These are phyloP conservation scores for Megaceryle torquata DNA, from an alignment of 2,113 vertebrate genomes.

Conservation along the genomic window DNA sequence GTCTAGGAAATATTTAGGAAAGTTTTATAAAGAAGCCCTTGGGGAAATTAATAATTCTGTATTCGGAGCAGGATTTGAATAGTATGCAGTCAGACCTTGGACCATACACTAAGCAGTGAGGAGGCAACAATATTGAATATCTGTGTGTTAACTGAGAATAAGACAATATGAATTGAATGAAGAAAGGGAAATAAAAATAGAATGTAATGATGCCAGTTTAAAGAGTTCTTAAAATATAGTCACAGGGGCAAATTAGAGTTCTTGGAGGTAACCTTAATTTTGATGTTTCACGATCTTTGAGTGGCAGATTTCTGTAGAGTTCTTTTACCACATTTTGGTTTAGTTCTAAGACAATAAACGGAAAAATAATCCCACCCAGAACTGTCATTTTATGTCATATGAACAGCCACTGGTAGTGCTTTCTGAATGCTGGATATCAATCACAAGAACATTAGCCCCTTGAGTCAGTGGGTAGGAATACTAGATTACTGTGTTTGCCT, in stretches of 20 bases:
- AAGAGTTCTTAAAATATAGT: neutral
- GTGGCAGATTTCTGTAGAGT: neutral
- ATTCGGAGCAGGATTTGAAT: neutral
- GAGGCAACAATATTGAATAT: neutral
- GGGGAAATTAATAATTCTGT: neutral
- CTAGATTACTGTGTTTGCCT: slow-evolving; percentile 24
- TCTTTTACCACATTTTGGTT: neutral
- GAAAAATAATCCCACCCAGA: neutral
- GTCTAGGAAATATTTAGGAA: slow-evolving; percentile 1
- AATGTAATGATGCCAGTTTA: neutral
- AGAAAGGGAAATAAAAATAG: neutral
- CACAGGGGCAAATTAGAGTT: neutral
- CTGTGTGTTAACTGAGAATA: neutral
- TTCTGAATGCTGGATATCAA: slow-evolving; percentile 8
- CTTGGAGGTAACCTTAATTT: neutral
- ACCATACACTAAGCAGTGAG: neutral
- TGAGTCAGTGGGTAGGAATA: slow-evolving; percentile 18
- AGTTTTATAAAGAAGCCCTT: slow-evolving; percentile 11
- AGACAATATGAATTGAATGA: neutral
- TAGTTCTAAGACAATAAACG: neutral
- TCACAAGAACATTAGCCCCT: slow-evolving; percentile 21
- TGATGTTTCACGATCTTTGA: neutral
- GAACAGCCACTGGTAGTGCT: neutral
- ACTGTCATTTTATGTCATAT: neutral
- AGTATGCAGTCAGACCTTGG: neutral